Evolutionary conservation across 2,797 vertebrate species (phyloP).

Genomic region (Gobio occitaniae): DNA sequence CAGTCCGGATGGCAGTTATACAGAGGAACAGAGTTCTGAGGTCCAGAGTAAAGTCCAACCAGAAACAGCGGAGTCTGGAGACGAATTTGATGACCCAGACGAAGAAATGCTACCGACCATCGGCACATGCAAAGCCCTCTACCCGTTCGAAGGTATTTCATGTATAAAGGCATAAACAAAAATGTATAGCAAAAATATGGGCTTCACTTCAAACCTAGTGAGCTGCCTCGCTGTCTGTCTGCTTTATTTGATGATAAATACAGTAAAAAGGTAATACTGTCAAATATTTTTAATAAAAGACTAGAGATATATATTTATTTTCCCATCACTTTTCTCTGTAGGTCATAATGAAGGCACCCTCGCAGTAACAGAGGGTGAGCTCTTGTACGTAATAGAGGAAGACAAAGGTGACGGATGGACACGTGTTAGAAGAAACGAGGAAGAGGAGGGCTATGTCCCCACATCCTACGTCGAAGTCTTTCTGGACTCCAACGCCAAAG

Average conservation of each 20-base stretch:
- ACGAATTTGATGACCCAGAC: constrained; percentile 94
- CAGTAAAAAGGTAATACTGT: neutral
- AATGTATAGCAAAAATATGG: neutral
- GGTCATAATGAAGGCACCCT: constrained; percentile 98
- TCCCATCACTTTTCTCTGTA: constrained; percentile 60
- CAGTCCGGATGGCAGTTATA: constrained; percentile 99
- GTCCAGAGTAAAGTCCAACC: constrained; percentile 85
- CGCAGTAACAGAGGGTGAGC: constrained; percentile 92
- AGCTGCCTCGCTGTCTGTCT: neutral
- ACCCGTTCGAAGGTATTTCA: constrained; percentile 91
- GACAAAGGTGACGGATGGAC: constrained; percentile 99
- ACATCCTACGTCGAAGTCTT: constrained; percentile 97
- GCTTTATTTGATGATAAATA: neutral
- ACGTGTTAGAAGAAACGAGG: constrained; percentile 93
- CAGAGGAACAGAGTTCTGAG: constrained; percentile 96
- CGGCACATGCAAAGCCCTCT: constrained; percentile 96
- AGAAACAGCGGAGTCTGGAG: constrained; percentile 62
- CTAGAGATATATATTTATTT: neutral
- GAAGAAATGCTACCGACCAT: constrained; percentile 94
- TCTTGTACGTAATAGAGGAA: constrained; percentile 96
- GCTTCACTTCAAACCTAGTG: neutral
- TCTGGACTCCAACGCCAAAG: constrained; percentile 99
- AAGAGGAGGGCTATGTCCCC: constrained; percentile 98
- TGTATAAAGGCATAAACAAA: neutral
- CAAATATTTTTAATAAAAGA: neutral